A percentile compares a stretch with the other conserved stretches of the same genome.
These are phyloP conservation scores for Caranx melampygus DNA, from an alignment of 2,113 vertebrate genomes.

Conservation along the genomic window DNA sequence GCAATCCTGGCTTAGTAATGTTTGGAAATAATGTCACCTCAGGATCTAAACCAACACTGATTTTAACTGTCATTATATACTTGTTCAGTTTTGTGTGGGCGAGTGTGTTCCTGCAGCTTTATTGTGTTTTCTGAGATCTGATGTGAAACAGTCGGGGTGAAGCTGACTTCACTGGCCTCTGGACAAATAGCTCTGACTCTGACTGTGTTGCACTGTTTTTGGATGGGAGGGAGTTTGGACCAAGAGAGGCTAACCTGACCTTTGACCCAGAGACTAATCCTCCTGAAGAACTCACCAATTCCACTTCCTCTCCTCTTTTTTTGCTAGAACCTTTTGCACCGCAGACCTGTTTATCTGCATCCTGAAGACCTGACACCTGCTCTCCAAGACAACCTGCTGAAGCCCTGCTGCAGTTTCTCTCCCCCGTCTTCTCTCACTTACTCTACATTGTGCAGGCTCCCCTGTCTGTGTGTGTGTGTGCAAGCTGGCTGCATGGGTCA, in stretches of 20 bases:
- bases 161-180: background rate
- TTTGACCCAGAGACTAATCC: background rate
- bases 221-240: background rate
- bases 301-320: background rate
- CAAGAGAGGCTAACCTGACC: background rate
- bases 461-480: slow-evolving; percentile 22
- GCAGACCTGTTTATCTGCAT: background rate
- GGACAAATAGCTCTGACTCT: background rate
- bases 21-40: too few species aligned
- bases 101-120: background rate
- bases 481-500: slow-evolving; percentile 34
- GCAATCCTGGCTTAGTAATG: background rate
- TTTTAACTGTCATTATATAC: background rate
- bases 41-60: background rate
- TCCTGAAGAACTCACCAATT: background rate
- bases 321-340: background rate
- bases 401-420: background rate
- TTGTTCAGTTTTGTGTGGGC: background rate
- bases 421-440: background rate
- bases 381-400: slow-evolving; percentile 33
- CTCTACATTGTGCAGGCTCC: slow-evolving; percentile 54
- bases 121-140: background rate
- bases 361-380: slow-evolving; percentile 8
- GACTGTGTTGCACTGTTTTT: slow-evolving; percentile 3
- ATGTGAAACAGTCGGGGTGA: background rate